Evolutionary conservation across 2,797 vertebrate genomes (phyloP), one percentile per base, ranked within the genome.

Genomic region (Hippoglossus hippoglossus): DNA sequence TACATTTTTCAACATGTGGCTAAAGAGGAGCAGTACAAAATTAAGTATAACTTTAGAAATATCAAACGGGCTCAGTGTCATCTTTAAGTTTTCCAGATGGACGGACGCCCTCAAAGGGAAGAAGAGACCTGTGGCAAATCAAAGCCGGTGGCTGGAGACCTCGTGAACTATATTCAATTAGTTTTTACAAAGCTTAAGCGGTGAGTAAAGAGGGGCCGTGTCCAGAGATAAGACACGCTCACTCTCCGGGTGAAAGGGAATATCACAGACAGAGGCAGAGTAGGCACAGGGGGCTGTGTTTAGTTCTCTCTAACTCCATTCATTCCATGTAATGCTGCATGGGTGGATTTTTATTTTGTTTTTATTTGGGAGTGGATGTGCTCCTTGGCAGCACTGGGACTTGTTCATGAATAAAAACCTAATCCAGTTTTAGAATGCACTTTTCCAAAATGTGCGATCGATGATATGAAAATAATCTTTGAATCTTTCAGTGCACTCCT

Each of bases 111-210:
- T 86, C 63, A 82, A 79, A 85, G 51, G 61, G 25, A 22, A 53
- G 18, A 64, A 51, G 16, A 64, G 74, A 71, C 53, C 41, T 74
- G 71, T 36, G 62, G 46, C 16, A 13, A 70, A 80, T 86, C 68
- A 71, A 70, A 84, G 80, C 51, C 13, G 12, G 44, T 56, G 56
- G 57, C 39, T 36, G 62, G 68, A 63, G 66, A 77, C 70, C 66
- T 78, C 3, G 3, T 57, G 56, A 77, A 75, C 60, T 60, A 24
- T 67, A 60, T 51, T 65, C 54, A 67, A 49, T 50, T 84, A 3
- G 70, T 82, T 78, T 71, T 31, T 31, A 31, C 21, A 83, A 77
- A 76, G 70, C 54, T 83, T 60, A 79, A 78, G 21, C 3, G 4
- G 61, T 39, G 54, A 67, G 73, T 71, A 74, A 61, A 62, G 75